Evolutionary conservation across 2,113 vertebrate genomes (phyloP).

Genomic region (Rhagologus leucostigma): DNA sequence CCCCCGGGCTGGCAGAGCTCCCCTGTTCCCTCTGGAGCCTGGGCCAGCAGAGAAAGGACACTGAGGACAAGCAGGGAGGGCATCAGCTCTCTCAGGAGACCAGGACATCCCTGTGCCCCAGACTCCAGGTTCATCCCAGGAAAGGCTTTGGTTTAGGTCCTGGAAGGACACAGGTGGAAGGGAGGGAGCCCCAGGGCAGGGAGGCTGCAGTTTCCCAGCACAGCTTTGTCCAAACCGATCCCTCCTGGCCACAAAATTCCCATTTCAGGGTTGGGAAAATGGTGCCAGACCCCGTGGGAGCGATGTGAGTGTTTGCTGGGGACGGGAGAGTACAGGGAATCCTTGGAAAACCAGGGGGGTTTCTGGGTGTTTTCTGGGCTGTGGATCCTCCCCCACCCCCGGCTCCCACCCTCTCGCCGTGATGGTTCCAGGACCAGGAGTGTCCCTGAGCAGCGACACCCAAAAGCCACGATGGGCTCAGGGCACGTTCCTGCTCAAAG

Average conservation of each 20-base stretch:
- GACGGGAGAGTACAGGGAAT: accelerated
- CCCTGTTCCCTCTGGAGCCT: not conserved
- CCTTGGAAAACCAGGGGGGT: not conserved
- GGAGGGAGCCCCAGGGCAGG: not conserved
- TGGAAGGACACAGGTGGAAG: not conserved
- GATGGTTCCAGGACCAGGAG: not conserved
- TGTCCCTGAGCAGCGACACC: accelerated
- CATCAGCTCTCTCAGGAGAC: not conserved
- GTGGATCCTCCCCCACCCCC: not conserved
- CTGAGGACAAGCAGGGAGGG: not conserved
- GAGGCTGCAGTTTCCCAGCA: not conserved
- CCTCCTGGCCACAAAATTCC: not conserved
- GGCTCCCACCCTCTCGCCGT: not conserved
- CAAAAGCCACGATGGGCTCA: not conserved
- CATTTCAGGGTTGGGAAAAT: not conserved
- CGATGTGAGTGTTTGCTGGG: accelerated
- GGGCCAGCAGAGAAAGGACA: not conserved
- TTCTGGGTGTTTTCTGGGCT: not conserved
- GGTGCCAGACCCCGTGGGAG: not conserved
- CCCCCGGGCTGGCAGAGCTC: not conserved
- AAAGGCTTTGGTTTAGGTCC: not conserved
- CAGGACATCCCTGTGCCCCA: accelerated
- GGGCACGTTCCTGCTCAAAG: not conserved
- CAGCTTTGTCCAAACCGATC: not conserved
- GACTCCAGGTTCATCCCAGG: not conserved